These are phyloP conservation scores for Denticeps clupeoides DNA, from an alignment of 2,797 vertebrate species.

Conservation along the genomic window DNA sequence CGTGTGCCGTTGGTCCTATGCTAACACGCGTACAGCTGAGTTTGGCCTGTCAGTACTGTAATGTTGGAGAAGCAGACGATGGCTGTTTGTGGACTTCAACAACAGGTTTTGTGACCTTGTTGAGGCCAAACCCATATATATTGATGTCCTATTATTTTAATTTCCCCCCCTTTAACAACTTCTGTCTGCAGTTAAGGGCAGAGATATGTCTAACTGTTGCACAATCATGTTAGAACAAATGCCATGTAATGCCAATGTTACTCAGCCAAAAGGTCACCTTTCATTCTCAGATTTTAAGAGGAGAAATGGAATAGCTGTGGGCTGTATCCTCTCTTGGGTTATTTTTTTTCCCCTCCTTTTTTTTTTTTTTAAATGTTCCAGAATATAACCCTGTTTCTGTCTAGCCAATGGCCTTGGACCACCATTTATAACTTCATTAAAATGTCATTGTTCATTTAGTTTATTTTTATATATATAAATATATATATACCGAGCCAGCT, in stretches of 20 bases:
- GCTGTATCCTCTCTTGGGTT: conserved; percentile 42
- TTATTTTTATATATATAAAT: conserved; percentile 58
- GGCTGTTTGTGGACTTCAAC: conserved; percentile 55
- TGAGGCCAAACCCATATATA: conserved; percentile 72
- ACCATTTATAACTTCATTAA: conserved; percentile 80
- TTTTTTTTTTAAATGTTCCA: conserved; percentile 60
- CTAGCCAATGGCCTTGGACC: conserved; percentile 77
- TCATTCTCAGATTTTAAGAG: conserved; percentile 58
- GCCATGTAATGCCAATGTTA: no score
- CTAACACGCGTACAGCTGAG: conserved; percentile 19
- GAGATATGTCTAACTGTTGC: conserved; percentile 66
- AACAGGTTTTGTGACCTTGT: conserved; percentile 49
- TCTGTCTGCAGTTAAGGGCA: conserved; percentile 43
- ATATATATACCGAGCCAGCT: conserved; percentile 76
- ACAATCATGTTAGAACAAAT: conserved; percentile 84
- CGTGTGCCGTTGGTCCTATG: conserved; percentile 64
- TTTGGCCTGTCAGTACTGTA: conserved; percentile 68
- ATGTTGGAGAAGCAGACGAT: conserved; percentile 59
- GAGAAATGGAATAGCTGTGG: conserved; percentile 50
- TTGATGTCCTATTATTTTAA: conserved; percentile 47
- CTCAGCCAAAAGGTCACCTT: conserved; percentile 61
- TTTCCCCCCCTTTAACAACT: conserved; percentile 24
- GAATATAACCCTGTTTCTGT: conserved; percentile 61
- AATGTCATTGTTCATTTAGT: conserved; percentile 83
- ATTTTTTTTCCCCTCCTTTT: conserved; percentile 58